Base-by-base conservation (phyloP, 2,888 invertebrate species). In the Pasiphila rectangulata region DNA sequence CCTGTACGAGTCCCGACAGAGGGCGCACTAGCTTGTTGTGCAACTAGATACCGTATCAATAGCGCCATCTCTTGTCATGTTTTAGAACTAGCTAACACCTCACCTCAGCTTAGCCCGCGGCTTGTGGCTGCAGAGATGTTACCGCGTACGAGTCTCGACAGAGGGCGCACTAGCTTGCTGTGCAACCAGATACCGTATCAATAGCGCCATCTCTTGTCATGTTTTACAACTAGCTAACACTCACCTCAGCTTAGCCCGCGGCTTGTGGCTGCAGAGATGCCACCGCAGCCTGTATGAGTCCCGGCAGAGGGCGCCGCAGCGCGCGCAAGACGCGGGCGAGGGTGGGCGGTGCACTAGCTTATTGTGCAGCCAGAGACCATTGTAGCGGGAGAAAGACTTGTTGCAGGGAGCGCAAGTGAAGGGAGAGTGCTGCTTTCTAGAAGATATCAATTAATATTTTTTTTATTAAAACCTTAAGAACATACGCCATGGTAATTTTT, bases 141-240 rank as follows among this genome's bases (percentile, higher is more conserved):
- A 69, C 5, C 52, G 54, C 39, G 35, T 67, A 66, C 0, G 55
- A 40, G 39, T 75, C 70, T 0, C 51, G 50, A 43, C 66, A 76
- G 1, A 50, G 51, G 1, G 53, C 59, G 73, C 0, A 50, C 17
- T 0, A 64, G 55, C 38, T 70, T 74, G 15, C 70, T 73, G 46
- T 78, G 78, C 0, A 73, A 47, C 76, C 76, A 77, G 0, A 76
- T 59, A 0, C 74, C 74, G 46, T n/a, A n/a, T n/a, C n/a, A n/a
- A n/a, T n/a, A n/a, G n/a, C n/a, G n/a, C n/a, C n/a, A n/a, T n/a
- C n/a, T n/a, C n/a, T n/a, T n/a, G n/a, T n/a, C n/a, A n/a, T n/a
- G n/a, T n/a, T n/a, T n/a, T n/a, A n/a, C n/a, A n/a, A n/a, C n/a
- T n/a, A n/a, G n/a, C n/a, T n/a, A n/a, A n/a, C n/a, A n/a, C n/a